Evolutionary conservation across 2,113 vertebrate species (phyloP), one percentile per base, ranked within the genome.

Genomic region (Coracopsis vasa): DNA sequence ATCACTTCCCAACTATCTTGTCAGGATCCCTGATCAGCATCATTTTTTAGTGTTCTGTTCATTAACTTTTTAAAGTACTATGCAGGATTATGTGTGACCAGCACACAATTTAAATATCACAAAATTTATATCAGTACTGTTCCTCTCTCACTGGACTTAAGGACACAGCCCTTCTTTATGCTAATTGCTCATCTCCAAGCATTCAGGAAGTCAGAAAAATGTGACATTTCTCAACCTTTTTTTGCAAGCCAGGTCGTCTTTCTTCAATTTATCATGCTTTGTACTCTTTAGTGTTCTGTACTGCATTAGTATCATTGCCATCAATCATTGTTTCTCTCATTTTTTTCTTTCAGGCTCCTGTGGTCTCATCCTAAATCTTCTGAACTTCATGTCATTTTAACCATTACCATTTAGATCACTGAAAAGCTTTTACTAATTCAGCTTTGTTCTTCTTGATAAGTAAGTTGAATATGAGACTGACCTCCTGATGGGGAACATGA

Each of bases 301-400:
- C 62, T 87, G 74, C 39, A 82, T 19, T 48, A 72, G 33, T 82
- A 75, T 77, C 28, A 10, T 62, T 45, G 20, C 53, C 74, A 94
- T 97, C 29, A 7, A 87, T 97, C 90, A 77, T 50, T 94, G 83
- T 92, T 94, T 94, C 86, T 13, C 69, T 81, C 42, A 27, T 80
- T 90, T 89, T 93, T 96, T 95, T 58, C 81, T 95, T 92, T 86
- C 58, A 23, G n/a, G 35, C 37, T 89, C 23, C 4, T 56, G 10
- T 75, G 61, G 15, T 88, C 93, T 95, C 91, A 88, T 90, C 53
- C 28, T 70, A 97, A 86, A 88, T 69, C 80, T 93, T 83, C 70
- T 80, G 75, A 96, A 92, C 37, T 89, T 94, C 13, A 11, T 94
- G 39, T 82, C 42, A 61, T 79, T 89, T 92, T 58, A 86, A 75